Evolutionary conservation across 2,797 vertebrate species (phyloP), one percentile per base, ranked within the genome.

Genomic region (Danio aesculapii): DNA sequence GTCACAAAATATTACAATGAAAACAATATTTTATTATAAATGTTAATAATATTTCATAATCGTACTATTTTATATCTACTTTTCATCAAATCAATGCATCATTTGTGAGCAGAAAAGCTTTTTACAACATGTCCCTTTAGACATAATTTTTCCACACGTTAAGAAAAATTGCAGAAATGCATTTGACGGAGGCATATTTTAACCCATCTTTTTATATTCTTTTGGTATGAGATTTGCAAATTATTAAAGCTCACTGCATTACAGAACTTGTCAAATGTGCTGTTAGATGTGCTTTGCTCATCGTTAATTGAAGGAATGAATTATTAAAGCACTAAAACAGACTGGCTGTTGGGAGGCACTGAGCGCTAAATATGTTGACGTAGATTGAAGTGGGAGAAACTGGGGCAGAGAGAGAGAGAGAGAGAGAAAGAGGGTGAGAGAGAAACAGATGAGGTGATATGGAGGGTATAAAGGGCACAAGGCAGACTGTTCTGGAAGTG

Each of bases 311-410:
- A 52, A 67, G 10, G 6, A 53, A 72, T 72, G 30, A 72, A 63
- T 72, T 63, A 74, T 74, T 67, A 75, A 75, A 81, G 39, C n/a
- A 43, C 53, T 57, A 66, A 55, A 64, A 75, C 61, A 57, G 62
- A 50, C 62, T 43, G 61, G 50, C 50, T 81, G 17, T 17, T 59
- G 41, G 58, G 57, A 69, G n/a, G 64, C n/a, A 44, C 46, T 59
- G 55, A 39, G 59, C 53, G 61, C 61, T 76, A 66, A 77, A 68
- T 58, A 47, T 67, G 44, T 59, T 77, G 53, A 49, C 12, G 52
- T 43, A 70, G 57, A 70, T 1, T 44, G 7, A 70, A 70, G 49
- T 8, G 21, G 44, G 50, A 17, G 12, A 74, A 77, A 82, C 66
- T 75, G 30, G 70, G 57, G 55, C 58, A 62, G 76, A 50, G 30